These are phyloP conservation scores for Ellobium chinense DNA, from an alignment of 2,888 invertebrate species.

Conservation along the genomic window DNA sequence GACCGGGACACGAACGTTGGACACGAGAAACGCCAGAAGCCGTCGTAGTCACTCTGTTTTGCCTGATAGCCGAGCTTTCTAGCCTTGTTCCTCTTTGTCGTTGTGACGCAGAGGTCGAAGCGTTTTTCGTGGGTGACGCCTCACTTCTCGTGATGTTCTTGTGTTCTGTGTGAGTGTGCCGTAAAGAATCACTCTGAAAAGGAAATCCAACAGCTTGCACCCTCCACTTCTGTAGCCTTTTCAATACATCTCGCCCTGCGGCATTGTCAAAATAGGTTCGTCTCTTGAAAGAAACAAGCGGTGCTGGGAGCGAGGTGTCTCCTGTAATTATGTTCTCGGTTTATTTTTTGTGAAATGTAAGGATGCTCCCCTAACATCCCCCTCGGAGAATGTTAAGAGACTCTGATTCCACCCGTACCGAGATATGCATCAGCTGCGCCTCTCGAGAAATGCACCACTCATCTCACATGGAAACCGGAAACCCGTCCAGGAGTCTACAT, in stretches of 20 bases:
- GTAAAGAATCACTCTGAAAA: not conserved
- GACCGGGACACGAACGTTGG: not conserved
- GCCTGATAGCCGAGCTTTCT: no score
- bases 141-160: not conserved
- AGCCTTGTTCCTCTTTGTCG: no score
- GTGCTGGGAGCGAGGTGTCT: constrained; percentile 3
- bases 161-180: not conserved
- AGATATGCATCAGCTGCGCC: not conserved
- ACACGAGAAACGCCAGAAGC: not conserved
- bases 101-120: no score
- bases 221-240: no score
- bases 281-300: constrained; percentile 9
- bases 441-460: no score
- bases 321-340: constrained; percentile 24
- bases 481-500: no score
- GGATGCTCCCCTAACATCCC: not conserved
- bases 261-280: constrained; percentile 5
- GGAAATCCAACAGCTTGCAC: constrained; percentile 6
- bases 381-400: not conserved
- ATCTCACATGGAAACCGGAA: no score
- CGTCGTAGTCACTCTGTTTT: not conserved
- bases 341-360: constrained; percentile 17
- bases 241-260: not conserved
- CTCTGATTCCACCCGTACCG: not conserved
- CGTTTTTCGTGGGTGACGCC: not conserved